These are phyloP conservation scores for Streptopelia turtur DNA, from an alignment of 2,797 vertebrate genomes.

Conservation along the genomic window DNA sequence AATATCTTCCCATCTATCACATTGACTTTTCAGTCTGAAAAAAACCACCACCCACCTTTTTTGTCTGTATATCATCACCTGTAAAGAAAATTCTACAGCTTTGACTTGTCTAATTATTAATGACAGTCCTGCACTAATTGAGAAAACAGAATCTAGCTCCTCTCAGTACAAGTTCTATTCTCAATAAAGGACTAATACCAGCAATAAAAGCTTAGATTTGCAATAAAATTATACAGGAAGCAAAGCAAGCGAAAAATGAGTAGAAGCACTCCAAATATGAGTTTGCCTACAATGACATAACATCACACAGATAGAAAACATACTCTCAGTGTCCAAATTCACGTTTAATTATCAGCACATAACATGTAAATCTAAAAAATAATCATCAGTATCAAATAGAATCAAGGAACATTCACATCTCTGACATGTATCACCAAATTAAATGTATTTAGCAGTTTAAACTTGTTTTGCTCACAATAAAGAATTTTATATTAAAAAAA, in stretches of 20 bases:
- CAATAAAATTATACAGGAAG: neutral
- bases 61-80: neutral
- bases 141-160: neutral
- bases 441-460: neutral
- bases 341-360: neutral
- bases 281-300: neutral
- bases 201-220: neutral
- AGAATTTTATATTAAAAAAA: neutral
- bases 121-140: neutral
- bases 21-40: neutral
- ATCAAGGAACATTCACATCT: neutral
- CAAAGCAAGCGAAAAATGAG: neutral
- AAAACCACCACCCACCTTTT: neutral
- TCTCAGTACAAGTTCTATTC: neutral
- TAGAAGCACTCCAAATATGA: neutral
- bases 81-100: neutral
- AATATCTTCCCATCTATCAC: neutral
- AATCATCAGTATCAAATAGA: neutral
- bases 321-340: neutral
- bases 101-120: neutral
- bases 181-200: neutral
- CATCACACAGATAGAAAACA: neutral
- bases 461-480: neutral
- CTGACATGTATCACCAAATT: neutral
- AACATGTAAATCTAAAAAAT: neutral